Conservation (phyloP, 2,113 vertebrate genomes). For the Gobiocypris rarus region DNA sequence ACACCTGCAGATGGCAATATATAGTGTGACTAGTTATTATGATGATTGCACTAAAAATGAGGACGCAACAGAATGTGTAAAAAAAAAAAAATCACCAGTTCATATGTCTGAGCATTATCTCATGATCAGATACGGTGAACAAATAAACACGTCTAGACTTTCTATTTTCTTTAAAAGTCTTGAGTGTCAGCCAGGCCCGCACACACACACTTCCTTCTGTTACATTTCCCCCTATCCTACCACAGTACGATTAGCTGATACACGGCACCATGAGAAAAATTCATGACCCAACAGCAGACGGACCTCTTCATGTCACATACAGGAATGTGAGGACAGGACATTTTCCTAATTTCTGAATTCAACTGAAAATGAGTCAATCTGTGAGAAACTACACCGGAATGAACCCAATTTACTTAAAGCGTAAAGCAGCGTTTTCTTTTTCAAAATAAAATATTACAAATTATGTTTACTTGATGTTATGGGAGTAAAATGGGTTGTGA, state of each 20-base stretch:
- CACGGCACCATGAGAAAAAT: neutral
- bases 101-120: constrained; percentile 5
- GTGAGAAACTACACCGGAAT: neutral
- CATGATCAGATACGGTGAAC: constrained; percentile 23
- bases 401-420: neutral
- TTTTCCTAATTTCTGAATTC: neutral
- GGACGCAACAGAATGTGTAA: neutral
- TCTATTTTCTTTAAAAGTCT: constrained; percentile 15
- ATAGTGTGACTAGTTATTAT: neutral
- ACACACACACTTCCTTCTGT: neutral
- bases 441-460: neutral
- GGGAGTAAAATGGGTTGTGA: neutral
- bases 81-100: neutral
- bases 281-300: neutral
- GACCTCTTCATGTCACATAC: neutral
- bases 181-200: constrained; percentile 1
- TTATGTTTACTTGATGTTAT: neutral
- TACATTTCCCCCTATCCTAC: neutral
- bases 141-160: constrained; percentile 8
- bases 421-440: neutral
- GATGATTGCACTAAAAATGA: neutral
- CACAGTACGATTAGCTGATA: constrained; percentile 4
- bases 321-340: neutral
- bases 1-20: constrained; percentile 14
- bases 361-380: neutral